These are phyloP conservation scores for Dicycla oo DNA, from an alignment of 2,888 invertebrate species.

Conservation along the genomic window DNA sequence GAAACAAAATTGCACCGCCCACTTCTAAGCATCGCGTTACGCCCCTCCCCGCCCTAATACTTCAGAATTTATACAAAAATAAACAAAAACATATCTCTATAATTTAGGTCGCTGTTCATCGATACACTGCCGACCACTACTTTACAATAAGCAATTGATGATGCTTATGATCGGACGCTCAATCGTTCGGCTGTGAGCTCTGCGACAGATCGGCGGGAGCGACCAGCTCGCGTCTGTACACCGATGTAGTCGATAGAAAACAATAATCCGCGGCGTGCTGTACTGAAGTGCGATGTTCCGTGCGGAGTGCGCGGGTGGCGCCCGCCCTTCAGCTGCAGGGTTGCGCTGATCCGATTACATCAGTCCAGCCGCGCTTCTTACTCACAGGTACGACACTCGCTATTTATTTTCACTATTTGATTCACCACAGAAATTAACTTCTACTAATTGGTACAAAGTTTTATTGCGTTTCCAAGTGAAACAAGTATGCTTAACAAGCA, in stretches of 20 bases:
- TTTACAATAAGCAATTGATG: background rate
- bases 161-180: background rate
- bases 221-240: conserved; percentile 3
- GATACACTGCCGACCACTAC: background rate
- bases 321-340: conserved; percentile 15
- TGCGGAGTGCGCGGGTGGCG: background rate
- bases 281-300: background rate
- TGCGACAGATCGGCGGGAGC: background rate
- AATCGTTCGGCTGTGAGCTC: background rate
- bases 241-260: conserved; percentile 1
- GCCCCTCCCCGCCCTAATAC: conserved; percentile 20
- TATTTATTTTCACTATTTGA: background rate
- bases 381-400: background rate
- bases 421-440: background rate
- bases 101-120: background rate
- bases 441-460: background rate
- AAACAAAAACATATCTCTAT: background rate
- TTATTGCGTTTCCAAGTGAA: background rate
- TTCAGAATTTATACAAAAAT: background rate
- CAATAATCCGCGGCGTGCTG: conserved; percentile 5
- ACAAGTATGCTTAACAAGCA: background rate
- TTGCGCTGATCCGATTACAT: conserved; percentile 33
- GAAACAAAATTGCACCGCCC: conserved; percentile 20
- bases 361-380: conserved; percentile 4
- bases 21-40: background rate